phyloP scores from a whole-genome alignment of 2,797 vertebrate species.

The Tragopan temminckii region DNA sequence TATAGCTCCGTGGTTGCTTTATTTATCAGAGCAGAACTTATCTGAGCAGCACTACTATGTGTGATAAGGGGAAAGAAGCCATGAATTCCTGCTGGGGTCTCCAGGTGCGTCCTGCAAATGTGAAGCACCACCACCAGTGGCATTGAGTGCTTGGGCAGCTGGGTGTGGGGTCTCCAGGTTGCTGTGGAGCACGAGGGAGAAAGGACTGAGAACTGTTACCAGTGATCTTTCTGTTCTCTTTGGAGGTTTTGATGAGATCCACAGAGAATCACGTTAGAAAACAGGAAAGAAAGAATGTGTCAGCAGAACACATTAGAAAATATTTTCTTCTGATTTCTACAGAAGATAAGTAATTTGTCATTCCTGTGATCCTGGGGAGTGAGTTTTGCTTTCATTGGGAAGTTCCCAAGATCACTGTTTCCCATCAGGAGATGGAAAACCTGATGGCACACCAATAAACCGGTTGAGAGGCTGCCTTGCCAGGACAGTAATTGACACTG shows the following conservation, averaged over 20 bases:
- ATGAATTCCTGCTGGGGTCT: not conserved
- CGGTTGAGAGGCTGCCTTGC: not conserved
- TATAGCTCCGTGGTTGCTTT: not conserved
- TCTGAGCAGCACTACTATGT: not conserved
- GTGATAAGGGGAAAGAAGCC: not conserved
- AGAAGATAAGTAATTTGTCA: not conserved
- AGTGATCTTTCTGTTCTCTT: not conserved
- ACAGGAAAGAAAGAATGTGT: not conserved
- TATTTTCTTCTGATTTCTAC: not conserved
- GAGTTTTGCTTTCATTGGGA: not conserved
- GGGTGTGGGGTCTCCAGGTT: not conserved
- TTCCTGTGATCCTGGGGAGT: not conserved
- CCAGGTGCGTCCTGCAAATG: fast-evolving
- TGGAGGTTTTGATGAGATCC: not conserved
- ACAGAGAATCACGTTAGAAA: not conserved
- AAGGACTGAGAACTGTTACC: not conserved
- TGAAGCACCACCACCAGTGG: not conserved
- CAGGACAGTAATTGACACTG: not conserved
- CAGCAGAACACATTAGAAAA: not conserved
- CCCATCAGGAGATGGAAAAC: not conserved
- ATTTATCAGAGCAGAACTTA: not conserved
- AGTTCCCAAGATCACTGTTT: not conserved
- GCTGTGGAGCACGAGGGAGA: fast-evolving
- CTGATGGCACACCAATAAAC: not conserved
- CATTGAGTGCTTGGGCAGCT: fast-evolving